Conservation (phyloP, 2,888 invertebrate genomes). For the Glomeris marginata region DNA sequence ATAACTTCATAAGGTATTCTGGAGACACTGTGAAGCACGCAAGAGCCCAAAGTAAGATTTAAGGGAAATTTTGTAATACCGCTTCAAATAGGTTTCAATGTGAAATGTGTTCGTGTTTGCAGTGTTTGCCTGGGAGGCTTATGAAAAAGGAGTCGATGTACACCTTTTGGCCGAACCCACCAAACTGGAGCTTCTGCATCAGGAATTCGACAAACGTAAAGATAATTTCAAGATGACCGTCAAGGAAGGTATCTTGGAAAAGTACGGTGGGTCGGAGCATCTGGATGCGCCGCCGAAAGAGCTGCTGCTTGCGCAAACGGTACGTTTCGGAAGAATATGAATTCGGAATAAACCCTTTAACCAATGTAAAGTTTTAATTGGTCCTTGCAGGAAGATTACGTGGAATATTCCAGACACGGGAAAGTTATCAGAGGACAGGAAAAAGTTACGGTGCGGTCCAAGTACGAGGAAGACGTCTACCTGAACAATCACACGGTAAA, state of each 20-base stretch:
- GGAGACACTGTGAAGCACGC: constrained; percentile 89
- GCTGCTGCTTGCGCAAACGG: constrained; percentile 77
- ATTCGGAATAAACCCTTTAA: too few species aligned
- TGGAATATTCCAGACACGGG: constrained; percentile 88
- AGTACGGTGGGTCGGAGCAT: constrained; percentile 92
- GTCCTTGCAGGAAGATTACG: constrained; percentile 59
- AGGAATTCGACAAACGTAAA: constrained; percentile 78
- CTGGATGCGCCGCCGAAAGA: constrained; percentile 72
- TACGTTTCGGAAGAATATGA: too few species aligned
- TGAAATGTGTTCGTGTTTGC: constrained; percentile 13
- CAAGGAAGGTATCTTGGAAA: constrained; percentile 63
- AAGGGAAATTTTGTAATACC: too few species aligned
- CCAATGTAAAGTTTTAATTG: background rate
- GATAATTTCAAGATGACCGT: constrained; percentile 76
- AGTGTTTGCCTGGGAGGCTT: constrained; percentile 95
- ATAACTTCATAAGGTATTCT: constrained; percentile 87
- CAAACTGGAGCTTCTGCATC: constrained; percentile 77
- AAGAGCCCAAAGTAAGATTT: constrained; percentile 49
- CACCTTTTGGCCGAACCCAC: constrained; percentile 96
- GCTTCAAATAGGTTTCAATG: constrained; percentile 5
- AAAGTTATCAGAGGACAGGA: constrained; percentile 68
- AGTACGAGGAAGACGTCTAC: constrained; percentile 86
- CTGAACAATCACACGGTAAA: constrained; percentile 78
- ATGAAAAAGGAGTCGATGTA: constrained; percentile 81
- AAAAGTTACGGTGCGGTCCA: constrained; percentile 63